These are phyloP conservation scores for Aleiodes testaceus DNA, from an alignment of 2,888 invertebrate genomes.

Conservation along the genomic window DNA sequence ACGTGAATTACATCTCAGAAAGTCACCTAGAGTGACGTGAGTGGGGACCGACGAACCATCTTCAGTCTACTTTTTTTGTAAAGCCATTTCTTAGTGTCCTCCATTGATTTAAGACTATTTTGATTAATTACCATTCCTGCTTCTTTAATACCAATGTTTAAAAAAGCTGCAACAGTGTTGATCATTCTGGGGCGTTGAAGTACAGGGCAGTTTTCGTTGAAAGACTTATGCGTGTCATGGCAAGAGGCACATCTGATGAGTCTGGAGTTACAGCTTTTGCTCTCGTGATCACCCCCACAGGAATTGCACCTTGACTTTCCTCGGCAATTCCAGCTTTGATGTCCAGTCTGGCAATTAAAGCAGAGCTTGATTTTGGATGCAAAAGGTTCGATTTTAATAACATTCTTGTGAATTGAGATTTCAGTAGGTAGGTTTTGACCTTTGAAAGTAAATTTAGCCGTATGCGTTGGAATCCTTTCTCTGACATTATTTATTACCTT, in stretches of 20 bases:
- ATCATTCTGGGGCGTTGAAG: background rate
- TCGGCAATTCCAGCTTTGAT: slow-evolving; percentile 11
- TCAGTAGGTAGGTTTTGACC: background rate
- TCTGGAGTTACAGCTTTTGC: background rate
- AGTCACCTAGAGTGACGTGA: background rate
- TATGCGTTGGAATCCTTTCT: background rate
- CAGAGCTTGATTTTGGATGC: background rate
- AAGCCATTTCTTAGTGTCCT: background rate
- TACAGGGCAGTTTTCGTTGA: background rate
- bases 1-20: background rate
- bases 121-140: background rate
- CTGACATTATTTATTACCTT: background rate
- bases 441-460: background rate
- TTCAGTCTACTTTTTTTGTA: background rate
- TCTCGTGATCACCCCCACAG: background rate
- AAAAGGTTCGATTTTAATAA: slow-evolving; percentile 1
- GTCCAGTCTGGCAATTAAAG: background rate
- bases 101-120: background rate
- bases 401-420: background rate
- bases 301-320: background rate
- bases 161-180: slow-evolving; percentile 1
- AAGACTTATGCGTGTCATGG: background rate
- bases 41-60: background rate
- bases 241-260: background rate
- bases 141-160: background rate